A percentile compares a stretch with the other conserved stretches of the same genome.
phyloP scores from a whole-genome alignment of 2,888 invertebrate species.

The Napeogenes sylphis region DNA sequence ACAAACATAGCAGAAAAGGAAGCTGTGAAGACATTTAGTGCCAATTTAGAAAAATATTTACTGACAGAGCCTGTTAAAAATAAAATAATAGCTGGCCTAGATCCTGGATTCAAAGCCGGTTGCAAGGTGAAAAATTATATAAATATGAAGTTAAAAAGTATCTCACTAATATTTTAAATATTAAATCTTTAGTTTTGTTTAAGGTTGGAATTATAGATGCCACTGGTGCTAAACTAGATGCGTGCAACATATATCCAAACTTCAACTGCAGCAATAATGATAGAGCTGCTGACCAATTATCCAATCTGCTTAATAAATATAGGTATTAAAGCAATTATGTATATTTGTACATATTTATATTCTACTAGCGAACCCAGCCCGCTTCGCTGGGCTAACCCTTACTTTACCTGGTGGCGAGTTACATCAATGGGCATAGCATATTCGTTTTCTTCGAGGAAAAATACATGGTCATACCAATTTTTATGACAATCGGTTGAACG shows the following conservation, averaged over 20 bases:
- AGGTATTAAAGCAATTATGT: conserved; percentile 55
- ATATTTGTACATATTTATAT: too few species aligned
- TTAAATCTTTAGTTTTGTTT: too few species aligned
- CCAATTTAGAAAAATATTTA: conserved; percentile 89
- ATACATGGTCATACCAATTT: too few species aligned
- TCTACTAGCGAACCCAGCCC: too few species aligned
- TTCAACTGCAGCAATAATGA: conserved; percentile 61
- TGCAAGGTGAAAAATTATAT: conserved; percentile 81
- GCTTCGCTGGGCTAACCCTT: too few species aligned
- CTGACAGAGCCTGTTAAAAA: conserved; percentile 89
- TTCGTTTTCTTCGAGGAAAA: too few species aligned
- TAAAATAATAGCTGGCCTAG: conserved; percentile 88
- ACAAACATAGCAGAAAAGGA: conserved; percentile 87
- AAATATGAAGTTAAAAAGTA: background rate
- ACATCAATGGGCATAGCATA: too few species aligned
- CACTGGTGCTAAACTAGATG: conserved; percentile 83
- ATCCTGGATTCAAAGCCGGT: conserved; percentile 93
- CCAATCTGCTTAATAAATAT: conserved; percentile 76
- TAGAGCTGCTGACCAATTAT: conserved; percentile 63
- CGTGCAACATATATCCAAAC: conserved; percentile 82
- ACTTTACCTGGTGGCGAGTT: too few species aligned
- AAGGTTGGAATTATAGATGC: conserved; percentile 84
- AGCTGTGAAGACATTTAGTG: conserved; percentile 89
- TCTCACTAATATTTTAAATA: background rate
- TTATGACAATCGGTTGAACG: too few species aligned